These are phyloP conservation scores for Aporrectodea caliginosa DNA, from an alignment of 1,140 invertebrate species.

Conservation along the genomic window DNA sequence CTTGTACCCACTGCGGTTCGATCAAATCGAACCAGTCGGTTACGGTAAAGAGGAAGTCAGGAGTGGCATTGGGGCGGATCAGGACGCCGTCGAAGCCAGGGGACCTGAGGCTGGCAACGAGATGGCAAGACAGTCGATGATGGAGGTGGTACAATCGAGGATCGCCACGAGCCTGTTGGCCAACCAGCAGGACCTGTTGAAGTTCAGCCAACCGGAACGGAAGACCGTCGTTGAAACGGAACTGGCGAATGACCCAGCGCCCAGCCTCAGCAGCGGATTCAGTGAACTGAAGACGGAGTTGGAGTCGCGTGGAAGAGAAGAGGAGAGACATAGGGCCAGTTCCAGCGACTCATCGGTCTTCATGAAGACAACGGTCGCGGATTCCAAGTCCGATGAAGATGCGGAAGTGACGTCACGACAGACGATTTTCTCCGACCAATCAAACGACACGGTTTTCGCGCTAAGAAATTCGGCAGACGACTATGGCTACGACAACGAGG, in stretches of 20 bases:
- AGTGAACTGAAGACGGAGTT: too few relatives aligned
- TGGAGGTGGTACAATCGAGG: not conserved
- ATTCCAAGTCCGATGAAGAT: too few relatives aligned
- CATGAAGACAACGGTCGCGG: too few relatives aligned
- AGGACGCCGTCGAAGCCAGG: not conserved
- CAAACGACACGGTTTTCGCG: not conserved
- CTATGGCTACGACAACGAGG: too few relatives aligned
- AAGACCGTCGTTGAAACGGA: not conserved
- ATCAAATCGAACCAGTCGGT: not conserved
- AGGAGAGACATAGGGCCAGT: not conserved
- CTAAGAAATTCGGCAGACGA: too few relatives aligned
- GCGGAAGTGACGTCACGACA: not conserved
- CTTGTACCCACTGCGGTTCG: not conserved
- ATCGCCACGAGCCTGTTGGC: not conserved
- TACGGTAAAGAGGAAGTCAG: not conserved
- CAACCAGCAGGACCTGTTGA: not conserved
- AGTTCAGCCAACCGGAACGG: not conserved
- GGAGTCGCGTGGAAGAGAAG: too few relatives aligned
- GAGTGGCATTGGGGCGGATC: too few relatives aligned
- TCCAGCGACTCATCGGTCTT: too few relatives aligned
- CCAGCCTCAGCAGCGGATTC: not conserved
- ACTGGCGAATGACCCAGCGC: not conserved
- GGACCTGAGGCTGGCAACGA: not conserved
- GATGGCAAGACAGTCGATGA: not conserved
- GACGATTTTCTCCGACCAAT: not conserved